These are phyloP conservation scores for Dunckerocampus dactyliophorus DNA, from an alignment of 2,113 vertebrate genomes.

Conservation along the genomic window DNA sequence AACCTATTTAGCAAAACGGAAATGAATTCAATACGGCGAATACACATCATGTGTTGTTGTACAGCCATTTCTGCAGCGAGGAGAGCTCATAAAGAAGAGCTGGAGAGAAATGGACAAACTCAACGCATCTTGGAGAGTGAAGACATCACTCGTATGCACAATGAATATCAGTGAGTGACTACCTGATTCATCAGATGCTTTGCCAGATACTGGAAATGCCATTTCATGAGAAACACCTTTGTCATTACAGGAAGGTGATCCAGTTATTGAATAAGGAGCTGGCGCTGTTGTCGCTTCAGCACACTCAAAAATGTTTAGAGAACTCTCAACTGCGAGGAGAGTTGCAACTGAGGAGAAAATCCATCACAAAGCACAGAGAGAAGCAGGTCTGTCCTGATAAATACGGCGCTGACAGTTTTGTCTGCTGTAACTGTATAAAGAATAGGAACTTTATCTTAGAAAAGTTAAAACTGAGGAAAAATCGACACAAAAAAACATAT, in stretches of 20 bases:
- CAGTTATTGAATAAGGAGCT: conserved; percentile 86
- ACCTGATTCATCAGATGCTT: neutral
- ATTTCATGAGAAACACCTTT: conserved; percentile 2
- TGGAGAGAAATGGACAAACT: conserved; percentile 81
- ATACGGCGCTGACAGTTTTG: neutral
- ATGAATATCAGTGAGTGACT: conserved; percentile 81
- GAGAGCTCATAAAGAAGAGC: conserved; percentile 85
- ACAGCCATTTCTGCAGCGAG: conserved; percentile 91
- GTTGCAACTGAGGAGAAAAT: conserved; percentile 83
- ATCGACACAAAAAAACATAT: neutral
- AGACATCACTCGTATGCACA: conserved; percentile 76
- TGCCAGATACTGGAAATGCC: neutral
- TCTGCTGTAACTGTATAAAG: too few species aligned
- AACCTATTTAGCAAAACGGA: too few species aligned
- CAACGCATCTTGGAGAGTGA: conserved; percentile 80
- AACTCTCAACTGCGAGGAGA: conserved; percentile 85
- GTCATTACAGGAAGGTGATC: conserved; percentile 79
- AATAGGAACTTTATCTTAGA: too few species aligned
- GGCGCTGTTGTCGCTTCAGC: conserved; percentile 88
- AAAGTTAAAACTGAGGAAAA: too few species aligned
- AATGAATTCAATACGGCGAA: too few species aligned
- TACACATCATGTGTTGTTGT: neutral
- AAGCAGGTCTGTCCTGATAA: conserved; percentile 76
- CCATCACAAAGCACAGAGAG: conserved; percentile 81
- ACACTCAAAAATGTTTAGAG: conserved; percentile 92